These are phyloP conservation scores for Thalpophila matura DNA, from an alignment of 2,888 invertebrate species.

Conservation along the genomic window DNA sequence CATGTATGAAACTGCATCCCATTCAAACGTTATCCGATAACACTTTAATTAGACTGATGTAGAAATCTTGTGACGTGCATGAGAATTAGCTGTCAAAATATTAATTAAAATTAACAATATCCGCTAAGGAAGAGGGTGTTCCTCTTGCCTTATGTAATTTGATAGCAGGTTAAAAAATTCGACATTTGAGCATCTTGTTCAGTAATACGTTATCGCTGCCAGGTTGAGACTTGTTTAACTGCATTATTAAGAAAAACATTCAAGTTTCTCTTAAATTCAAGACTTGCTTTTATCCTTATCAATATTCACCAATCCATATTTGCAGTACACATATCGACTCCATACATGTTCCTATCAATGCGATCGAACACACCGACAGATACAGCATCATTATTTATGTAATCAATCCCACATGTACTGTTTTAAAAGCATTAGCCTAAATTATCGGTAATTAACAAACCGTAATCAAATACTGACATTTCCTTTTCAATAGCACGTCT, in stretches of 20 bases:
- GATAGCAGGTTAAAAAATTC: slow-evolving; percentile 25
- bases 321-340: neutral
- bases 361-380: slow-evolving; percentile 11
- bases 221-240: neutral
- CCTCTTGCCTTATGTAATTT: slow-evolving; percentile 46
- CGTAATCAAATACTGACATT: slow-evolving; percentile 60
- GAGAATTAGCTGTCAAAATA: slow-evolving; percentile 68
- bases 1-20: slow-evolving; percentile 77
- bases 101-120: slow-evolving; percentile 65
- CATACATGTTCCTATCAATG: slow-evolving; percentile 22
- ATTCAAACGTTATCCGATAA: slow-evolving; percentile 84
- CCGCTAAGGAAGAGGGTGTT: slow-evolving; percentile 47
- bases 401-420: slow-evolving; percentile 62
- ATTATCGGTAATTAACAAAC: slow-evolving; percentile 54
- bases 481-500: slow-evolving; percentile 52
- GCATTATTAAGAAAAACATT: neutral
- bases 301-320: neutral
- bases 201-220: slow-evolving; percentile 1
- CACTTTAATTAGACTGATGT: slow-evolving; percentile 77
- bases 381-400: slow-evolving; percentile 36
- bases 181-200: slow-evolving; percentile 21
- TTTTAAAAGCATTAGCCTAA: slow-evolving; percentile 62
- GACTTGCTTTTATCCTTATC: no score
- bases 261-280: neutral
- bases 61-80: slow-evolving; percentile 66